Evolutionary conservation across 2,113 vertebrate genomes (phyloP), one percentile per base, ranked within the genome.

Genomic region (Polyodon spathula): DNA sequence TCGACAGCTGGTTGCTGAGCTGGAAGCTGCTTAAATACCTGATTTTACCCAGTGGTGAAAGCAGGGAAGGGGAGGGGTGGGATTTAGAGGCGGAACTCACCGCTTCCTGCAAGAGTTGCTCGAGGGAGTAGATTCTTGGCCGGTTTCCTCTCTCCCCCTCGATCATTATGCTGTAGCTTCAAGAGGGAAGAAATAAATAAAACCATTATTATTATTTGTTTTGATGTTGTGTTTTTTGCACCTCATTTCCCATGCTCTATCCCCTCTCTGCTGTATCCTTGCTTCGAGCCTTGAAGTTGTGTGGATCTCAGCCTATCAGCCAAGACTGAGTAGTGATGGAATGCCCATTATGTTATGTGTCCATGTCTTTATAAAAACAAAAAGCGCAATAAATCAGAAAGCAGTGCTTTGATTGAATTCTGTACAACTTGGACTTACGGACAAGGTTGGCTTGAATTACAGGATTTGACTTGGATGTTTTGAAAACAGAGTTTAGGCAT

Each of bases 21-120:
- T 17, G 40, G 51, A 11, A 37, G 40, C 37, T 51, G 16, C 15
- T 37, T 62, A 42, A 41, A 12, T 14, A 50, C 48, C 48, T 50
- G 52, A 55, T 40, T 2, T 4, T 11, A 37, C 40, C 16, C 40
- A 37, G 11, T 2, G 15, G 40, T 37, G 40, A 16, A 4, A 5
- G 12, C 56, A 53, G 58, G 55, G 63, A 53, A 16, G 40, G 50
- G 60, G 46, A 65, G 14, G 12, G 7, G 17, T 2, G 62, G 11
- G 51, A 17, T 12, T 8, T 27, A 10, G 6, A 41, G 14, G 61
- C 40, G 62, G 66, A 80, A 76, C 94, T 94, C 78, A 97, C 95
- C 48, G 93, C 95, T 84, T 95, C 93, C 85, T 93, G 91, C 60
- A 96, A 83, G 73, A 97, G 87, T 75, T 97, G 94, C 77, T 95